Base-by-base conservation (phyloP, 1,140 invertebrate species). In the Vanessa atalanta region DNA sequence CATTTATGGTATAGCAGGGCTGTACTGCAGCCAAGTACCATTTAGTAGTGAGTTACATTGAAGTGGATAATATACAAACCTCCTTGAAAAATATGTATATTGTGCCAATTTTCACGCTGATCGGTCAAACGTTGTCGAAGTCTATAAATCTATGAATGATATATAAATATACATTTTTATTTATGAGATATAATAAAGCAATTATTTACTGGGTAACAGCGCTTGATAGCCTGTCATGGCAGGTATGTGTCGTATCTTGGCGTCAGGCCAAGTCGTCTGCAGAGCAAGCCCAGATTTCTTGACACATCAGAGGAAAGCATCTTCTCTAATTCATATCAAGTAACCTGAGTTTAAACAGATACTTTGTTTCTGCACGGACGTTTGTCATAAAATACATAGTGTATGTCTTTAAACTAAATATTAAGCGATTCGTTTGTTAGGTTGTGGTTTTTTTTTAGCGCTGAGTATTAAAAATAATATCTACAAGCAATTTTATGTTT, bases 191-290 rank as follows among this genome's bases (percentile, higher is more conserved):
- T 23, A 70, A 50, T 70, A 43, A 61, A 48, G 47, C 55, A 57
- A 47, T 70, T 16, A 70, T 60, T 70, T 47, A 70, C 57, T 61
- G 57, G 55, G 14, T 63, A 65, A 57, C 63, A 73, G 50, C 31
- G 57, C 77, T 75, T 67, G 67, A 80, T 75, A 75, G 73, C 69
- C 53, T 66, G 67, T 70, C 66, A 71, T 43, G 51, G 76, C 65
- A 63, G 64, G 73, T 73, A 76, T 80, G 73, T 73, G 65, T 48
- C 51, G 47, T 63, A 65, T 67, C 26, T 68, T 80, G 78, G 78
- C 76, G 47, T 47, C n/a, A 31, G 69, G 71, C 76, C 75, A 78
- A 47, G 31, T n/a, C 68, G 75, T 73, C 72, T 70, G 66, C 68
- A 63, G 43, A 70, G 13, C 72, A 48, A 23, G 53, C 43, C 13